Conservation (phyloP, 2,113 vertebrate genomes). For the Catharus bicknelli region DNA sequence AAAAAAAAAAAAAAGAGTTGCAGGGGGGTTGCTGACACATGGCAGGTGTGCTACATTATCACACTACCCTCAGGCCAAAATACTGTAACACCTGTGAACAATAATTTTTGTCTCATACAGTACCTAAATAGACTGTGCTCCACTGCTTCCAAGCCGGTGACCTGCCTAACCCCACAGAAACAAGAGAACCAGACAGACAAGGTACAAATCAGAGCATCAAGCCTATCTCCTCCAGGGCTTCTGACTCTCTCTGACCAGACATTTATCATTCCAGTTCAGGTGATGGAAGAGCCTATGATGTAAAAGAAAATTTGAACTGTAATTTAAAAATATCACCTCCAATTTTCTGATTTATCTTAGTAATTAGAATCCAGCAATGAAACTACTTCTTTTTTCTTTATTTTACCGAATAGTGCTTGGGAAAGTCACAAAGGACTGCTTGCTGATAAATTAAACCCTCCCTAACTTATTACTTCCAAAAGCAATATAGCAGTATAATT, state of each 20-base stretch:
- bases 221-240: background rate
- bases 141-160: background rate
- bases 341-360: background rate
- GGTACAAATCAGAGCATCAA: background rate
- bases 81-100: slow-evolving; percentile 46
- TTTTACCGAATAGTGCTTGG: background rate
- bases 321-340: background rate
- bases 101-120: slow-evolving; percentile 33
- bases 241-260: background rate
- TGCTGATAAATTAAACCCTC: background rate
- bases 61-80: slow-evolving; percentile 21
- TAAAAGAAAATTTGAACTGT: background rate
- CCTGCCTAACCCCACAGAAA: background rate
- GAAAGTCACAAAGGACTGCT: background rate
- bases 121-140: slow-evolving; percentile 4
- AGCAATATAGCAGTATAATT: accelerated
- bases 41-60: background rate
- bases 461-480: background rate
- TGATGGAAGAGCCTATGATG: background rate
- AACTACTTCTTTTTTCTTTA: background rate
- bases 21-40: background rate
- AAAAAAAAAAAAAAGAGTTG: too few species aligned
- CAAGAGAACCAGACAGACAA: background rate
- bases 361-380: background rate
- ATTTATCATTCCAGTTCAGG: background rate